Conservation (phyloP, 2,888 invertebrate species). For the Parochlus steinenii region DNA sequence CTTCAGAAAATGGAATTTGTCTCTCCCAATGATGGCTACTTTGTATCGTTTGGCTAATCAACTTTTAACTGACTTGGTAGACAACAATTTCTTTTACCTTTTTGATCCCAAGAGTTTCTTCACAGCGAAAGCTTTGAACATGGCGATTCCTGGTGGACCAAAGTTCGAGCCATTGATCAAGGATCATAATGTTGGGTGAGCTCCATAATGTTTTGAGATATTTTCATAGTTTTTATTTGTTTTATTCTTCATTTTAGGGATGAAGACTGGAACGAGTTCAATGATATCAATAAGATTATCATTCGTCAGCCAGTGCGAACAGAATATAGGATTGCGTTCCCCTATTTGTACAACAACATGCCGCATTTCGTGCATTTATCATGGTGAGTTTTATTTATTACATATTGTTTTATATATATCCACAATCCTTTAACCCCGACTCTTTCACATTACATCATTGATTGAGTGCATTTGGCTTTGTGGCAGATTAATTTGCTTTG, state of each 20-base stretch:
- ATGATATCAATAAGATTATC: conserved; percentile 99
- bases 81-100: conserved; percentile 96
- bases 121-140: conserved; percentile 97
- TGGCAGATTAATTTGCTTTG: too few species aligned
- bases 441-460: conserved; percentile 9
- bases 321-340: conserved; percentile 98
- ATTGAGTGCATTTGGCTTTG: conserved; percentile 3
- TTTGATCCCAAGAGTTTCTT: conserved; percentile 99
- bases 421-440: conserved; percentile 11
- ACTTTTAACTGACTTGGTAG: conserved; percentile 90
- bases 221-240: conserved; percentile 12
- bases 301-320: conserved; percentile 97
- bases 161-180: conserved; percentile 99
- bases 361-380: conserved; percentile 97
- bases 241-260: conserved; percentile 42
- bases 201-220: conserved; percentile 12
- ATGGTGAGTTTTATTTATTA: conserved; percentile 51
- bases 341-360: conserved; percentile 96
- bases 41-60: conserved; percentile 96
- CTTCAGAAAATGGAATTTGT: conserved; percentile 91
- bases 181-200: conserved; percentile 84
- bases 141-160: conserved; percentile 99
- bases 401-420: conserved; percentile 7
- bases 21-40: conserved; percentile 94
- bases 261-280: conserved; percentile 99